phyloP scores from a whole-genome alignment of 2,888 invertebrate genomes.

The Geophilus truncorum region DNA sequence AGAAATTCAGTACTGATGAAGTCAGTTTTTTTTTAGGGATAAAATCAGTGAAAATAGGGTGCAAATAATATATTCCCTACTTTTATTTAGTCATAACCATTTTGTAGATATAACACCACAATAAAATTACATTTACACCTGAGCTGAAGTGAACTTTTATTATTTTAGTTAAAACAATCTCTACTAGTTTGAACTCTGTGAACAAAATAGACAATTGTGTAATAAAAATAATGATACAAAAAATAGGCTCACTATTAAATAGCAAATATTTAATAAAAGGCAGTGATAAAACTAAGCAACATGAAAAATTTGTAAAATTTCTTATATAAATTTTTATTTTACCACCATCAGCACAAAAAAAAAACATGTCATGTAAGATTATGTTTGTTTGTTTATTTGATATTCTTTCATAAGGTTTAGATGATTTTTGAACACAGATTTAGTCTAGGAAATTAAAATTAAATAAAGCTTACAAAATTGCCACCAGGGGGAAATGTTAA shows the following conservation, averaged over 20 bases:
- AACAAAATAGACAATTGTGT: background rate
- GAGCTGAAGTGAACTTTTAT: background rate
- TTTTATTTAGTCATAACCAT: background rate
- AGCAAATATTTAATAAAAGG: background rate
- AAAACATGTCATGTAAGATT: background rate
- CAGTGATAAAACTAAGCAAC: conserved; percentile 4
- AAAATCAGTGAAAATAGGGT: too few species aligned
- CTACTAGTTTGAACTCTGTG: background rate
- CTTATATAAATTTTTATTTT: background rate
- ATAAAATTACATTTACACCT: background rate
- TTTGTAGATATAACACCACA: background rate
- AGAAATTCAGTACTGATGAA: too few species aligned
- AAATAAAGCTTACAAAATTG: too few species aligned
- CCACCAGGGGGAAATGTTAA: too few species aligned
- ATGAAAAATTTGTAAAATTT: conserved; percentile 6
- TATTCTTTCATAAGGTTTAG: background rate
- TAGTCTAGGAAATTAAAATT: background rate
- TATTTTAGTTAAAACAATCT: background rate
- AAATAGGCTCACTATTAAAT: background rate
- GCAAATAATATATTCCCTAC: too few species aligned
- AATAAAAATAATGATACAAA: background rate
- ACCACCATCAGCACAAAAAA: background rate
- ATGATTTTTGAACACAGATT: background rate
- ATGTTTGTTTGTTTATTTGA: background rate
- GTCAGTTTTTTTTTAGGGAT: too few species aligned